These are phyloP conservation scores for Garra rufa DNA, from an alignment of 2,113 vertebrate genomes.

Conservation along the genomic window DNA sequence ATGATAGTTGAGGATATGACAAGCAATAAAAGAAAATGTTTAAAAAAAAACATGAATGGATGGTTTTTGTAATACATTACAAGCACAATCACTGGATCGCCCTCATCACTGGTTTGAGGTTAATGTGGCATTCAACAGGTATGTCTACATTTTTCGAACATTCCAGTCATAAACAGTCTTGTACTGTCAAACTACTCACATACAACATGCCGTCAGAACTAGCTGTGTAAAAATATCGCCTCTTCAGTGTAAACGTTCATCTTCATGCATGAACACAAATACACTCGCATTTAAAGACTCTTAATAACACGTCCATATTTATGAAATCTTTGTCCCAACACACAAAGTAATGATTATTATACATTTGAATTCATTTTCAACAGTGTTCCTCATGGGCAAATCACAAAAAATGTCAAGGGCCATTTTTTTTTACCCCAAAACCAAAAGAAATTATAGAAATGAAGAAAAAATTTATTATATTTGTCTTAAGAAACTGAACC, in stretches of 20 bases:
- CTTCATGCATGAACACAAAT: slow-evolving; percentile 29
- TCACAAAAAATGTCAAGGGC: not conserved
- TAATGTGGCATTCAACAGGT: not conserved
- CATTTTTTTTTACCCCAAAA: not conserved
- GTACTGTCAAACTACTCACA: not conserved
- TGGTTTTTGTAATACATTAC: slow-evolving; percentile 18
- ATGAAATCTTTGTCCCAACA: not conserved
- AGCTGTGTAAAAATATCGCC: slow-evolving; percentile 13
- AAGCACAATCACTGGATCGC: slow-evolving; percentile 1
- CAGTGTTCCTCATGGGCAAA: not conserved
- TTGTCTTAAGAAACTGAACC: not conserved
- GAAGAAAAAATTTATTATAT: not conserved
- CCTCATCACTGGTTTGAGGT: not conserved
- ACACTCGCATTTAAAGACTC: not conserved
- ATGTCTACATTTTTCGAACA: not conserved
- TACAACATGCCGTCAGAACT: slow-evolving; percentile 17
- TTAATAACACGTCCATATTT: not conserved
- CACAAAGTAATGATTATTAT: not conserved
- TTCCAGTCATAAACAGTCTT: not conserved
- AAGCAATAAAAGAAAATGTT: not conserved
- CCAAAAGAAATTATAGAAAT: not conserved
- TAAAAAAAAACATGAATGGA: not conserved
- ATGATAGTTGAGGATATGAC: not conserved
- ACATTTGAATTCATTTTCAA: not conserved
- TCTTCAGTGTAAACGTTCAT: slow-evolving; percentile 1